Base-by-base conservation (phyloP, 2,888 invertebrate genomes). In the Leptinotarsa juncta region DNA sequence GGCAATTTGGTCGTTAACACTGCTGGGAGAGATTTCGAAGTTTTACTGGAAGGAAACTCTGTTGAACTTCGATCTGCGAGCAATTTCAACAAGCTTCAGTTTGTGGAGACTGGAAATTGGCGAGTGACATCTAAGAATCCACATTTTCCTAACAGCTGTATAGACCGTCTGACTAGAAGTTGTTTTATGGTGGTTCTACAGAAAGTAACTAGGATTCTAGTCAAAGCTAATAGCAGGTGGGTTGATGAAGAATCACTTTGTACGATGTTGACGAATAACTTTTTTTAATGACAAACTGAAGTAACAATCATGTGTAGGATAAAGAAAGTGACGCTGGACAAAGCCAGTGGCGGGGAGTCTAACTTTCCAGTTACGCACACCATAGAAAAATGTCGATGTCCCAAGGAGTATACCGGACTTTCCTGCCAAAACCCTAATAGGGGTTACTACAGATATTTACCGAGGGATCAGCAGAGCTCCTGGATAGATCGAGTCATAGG, bases 111-210 rank as follows among this genome's bases (percentile, higher is more conserved):
- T 0, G 55, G 60, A 32, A 89, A 93, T 72, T 98, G 97, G 97
- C 89, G 90, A 78, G 73, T 80, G 7, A 72, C 79, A 16, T 81
- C 81, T 16, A 77, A 80, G 42, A 84, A 86, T 78, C 75, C 84
- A 48, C 53, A 71, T 16, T 77, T 79, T 68, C 86, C 88, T 68
- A 82, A 85, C 10, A 84, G 87, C 20, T 89, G 89, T 79, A 85
- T 89, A 77, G 86, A 88, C 74, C 88, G 88, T 68, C 93, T 97
- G 0, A 93, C 92, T 57, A 89, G 96, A 50, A 91, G 92, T 75
- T 93, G 94, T 51, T 90, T 99, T 84, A 97, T 99, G 98, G 91
- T 97, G 18, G 95, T 96, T 0, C 90, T 99, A 76, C 96, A 97
- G 85, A 94, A 95, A 82, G 89, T 99, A 0, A 93, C 95, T 75